Percentiles rank a stretch among this genome's conserved stretches.
Evolutionary conservation across 2,113 vertebrate species (phyloP).

Genomic region (Daubentonia madagascariensis): DNA sequence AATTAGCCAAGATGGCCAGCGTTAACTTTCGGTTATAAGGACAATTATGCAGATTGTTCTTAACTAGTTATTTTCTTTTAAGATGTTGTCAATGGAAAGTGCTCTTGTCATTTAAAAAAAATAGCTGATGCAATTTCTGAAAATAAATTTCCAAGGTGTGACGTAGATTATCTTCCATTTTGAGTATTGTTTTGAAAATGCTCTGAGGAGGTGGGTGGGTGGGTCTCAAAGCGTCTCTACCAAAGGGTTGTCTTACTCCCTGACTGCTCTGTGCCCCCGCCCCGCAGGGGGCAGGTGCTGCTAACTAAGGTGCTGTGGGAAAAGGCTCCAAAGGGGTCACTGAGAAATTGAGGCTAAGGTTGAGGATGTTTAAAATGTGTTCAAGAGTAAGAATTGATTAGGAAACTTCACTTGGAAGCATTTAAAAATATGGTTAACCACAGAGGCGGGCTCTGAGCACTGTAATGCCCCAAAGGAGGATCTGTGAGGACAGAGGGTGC

Average conservation of each 20-base stretch:
- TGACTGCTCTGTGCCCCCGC: rapidly evolving
- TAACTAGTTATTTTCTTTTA: not conserved
- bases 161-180: not conserved
- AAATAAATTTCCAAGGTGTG: not conserved
- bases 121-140: not conserved
- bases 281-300: not conserved
- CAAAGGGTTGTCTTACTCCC: not conserved
- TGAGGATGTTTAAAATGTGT: not conserved
- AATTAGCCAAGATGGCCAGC: not conserved
- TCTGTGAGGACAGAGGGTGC: not conserved
- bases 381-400: not conserved
- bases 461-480: not conserved
- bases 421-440: not conserved
- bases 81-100: not conserved
- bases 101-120: not conserved
- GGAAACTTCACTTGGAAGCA: not conserved
- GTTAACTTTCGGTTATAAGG: not conserved
- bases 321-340: not conserved
- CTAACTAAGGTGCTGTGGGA: no score
- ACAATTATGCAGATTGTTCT: not conserved
- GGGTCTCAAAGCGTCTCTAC: not conserved
- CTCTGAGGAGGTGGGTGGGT: not conserved
- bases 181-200: not conserved
- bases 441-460: not conserved
- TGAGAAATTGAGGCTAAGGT: not conserved